Evolutionary conservation across 2,888 invertebrate species (phyloP).

Genomic region (Patella depressa): DNA sequence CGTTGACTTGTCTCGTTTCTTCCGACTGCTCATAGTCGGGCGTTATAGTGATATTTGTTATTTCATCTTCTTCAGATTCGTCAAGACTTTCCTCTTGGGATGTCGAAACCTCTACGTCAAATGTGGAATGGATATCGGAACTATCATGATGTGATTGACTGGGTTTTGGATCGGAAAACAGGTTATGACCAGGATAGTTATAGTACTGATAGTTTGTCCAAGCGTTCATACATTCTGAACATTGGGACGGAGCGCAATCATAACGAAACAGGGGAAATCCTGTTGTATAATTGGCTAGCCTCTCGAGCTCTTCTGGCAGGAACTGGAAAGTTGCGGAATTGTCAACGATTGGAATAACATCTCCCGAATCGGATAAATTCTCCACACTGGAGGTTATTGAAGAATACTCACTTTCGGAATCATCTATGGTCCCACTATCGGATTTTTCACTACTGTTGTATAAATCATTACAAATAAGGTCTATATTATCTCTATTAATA

Average conservation of each 20-base stretch:
- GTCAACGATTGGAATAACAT: constrained; percentile 39
- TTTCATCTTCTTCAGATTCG: neutral
- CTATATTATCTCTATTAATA: constrained; percentile 64
- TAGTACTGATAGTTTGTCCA: constrained; percentile 48
- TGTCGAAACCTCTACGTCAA: neutral
- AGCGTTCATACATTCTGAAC: constrained; percentile 60
- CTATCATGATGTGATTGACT: neutral
- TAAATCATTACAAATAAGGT: constrained; percentile 68
- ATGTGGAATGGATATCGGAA: neutral
- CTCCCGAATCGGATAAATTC: constrained; percentile 57
- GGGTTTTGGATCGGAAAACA: constrained; percentile 24
- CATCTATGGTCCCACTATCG: constrained; percentile 47
- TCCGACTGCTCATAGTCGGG: constrained; percentile 1
- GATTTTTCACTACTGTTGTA: constrained; percentile 50
- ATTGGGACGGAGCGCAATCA: constrained; percentile 61
- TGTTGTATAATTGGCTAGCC: constrained; percentile 62
- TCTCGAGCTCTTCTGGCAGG: constrained; percentile 57
- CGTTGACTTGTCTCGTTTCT: neutral
- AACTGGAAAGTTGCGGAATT: constrained; percentile 43
- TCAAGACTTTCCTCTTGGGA: neutral
- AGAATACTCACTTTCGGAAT: constrained; percentile 53
- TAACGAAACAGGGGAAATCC: constrained; percentile 65
- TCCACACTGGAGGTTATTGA: constrained; percentile 60
- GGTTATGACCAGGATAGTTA: constrained; percentile 33
- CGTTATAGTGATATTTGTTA: too few relatives aligned